A percentile compares a stretch with the other conserved stretches of the same genome.
These are phyloP conservation scores for Torymus auratus DNA, from an alignment of 2,888 invertebrate species.

Conservation along the genomic window DNA sequence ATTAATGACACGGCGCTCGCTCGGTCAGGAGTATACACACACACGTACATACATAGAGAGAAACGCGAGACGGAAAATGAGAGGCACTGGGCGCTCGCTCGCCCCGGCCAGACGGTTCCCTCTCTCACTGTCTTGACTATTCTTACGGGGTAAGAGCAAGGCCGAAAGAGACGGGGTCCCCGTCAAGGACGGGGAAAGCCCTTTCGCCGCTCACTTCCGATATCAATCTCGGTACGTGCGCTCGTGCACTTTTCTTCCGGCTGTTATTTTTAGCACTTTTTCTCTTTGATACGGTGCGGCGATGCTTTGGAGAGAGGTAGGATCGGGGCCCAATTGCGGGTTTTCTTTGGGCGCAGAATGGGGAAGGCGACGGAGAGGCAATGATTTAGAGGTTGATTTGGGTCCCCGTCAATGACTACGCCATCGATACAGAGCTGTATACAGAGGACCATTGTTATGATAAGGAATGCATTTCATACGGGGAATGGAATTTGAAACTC, in stretches of 20 bases:
- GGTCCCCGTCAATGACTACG: conserved; percentile 8
- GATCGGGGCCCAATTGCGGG: conserved; percentile 3
- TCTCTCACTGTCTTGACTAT: too few species aligned
- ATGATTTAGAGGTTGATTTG: conserved; percentile 31
- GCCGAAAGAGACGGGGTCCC: conserved; percentile 6
- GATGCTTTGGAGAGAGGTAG: conserved; percentile 8
- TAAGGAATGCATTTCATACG: conserved; percentile 1
- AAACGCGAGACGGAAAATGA: conserved; percentile 19
- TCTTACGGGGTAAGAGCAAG: background rate
- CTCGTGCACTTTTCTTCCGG: conserved; percentile 5
- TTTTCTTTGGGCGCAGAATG: conserved; percentile 5
- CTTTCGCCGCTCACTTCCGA: conserved; percentile 55
- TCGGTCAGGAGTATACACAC: too few species aligned
- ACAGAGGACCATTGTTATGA: background rate
- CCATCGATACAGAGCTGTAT: conserved; percentile 2
- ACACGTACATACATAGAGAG: too few species aligned
- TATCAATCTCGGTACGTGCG: conserved; percentile 26
- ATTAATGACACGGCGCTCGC: conserved; percentile 33
- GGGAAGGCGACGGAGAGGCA: background rate
- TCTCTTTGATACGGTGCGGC: background rate
- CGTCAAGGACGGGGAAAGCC: conserved; percentile 70
- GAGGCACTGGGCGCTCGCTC: conserved; percentile 18
- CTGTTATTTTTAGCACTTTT: background rate
- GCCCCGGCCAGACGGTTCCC: background rate
- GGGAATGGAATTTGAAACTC: too few species aligned